Percentiles rank a stretch among this genome's conserved stretches.
phyloP scores from a whole-genome alignment of 2,888 invertebrate genomes.

The Cryptocephalus primarius region DNA sequence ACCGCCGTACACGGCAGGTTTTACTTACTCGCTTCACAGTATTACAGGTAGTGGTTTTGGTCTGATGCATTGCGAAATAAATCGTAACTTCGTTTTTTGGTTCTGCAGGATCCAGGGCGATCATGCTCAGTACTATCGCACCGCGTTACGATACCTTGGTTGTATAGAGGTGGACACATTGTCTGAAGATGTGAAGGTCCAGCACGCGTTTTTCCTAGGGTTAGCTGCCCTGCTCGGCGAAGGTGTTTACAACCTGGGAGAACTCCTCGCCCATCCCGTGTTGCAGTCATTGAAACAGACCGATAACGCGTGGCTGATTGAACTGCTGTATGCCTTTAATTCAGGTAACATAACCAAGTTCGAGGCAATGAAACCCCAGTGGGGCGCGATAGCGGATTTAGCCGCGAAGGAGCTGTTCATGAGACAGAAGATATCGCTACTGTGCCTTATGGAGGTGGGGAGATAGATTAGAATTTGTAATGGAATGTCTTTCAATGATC shows the following conservation, averaged over 20 bases:
- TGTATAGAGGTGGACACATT: slow-evolving; percentile 56
- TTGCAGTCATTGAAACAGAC: slow-evolving; percentile 74
- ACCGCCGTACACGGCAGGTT: slow-evolving; percentile 90
- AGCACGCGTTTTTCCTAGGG: slow-evolving; percentile 83
- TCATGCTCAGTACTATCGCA: slow-evolving; percentile 90
- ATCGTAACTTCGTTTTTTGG: too few species aligned
- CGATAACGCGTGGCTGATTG: slow-evolving; percentile 76
- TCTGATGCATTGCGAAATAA: not conserved
- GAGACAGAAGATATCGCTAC: slow-evolving; percentile 84
- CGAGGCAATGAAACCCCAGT: slow-evolving; percentile 58
- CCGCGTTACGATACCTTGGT: slow-evolving; percentile 72
- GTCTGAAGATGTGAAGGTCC: slow-evolving; percentile 52
- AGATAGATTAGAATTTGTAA: not conserved
- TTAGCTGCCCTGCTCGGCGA: slow-evolving; percentile 91
- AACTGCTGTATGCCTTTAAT: slow-evolving; percentile 79
- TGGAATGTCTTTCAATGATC: slow-evolving; percentile 1
- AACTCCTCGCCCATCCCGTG: slow-evolving; percentile 90
- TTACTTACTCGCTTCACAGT: slow-evolving; percentile 85
- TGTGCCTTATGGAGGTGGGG: slow-evolving; percentile 87
- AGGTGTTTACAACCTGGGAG: slow-evolving; percentile 94
- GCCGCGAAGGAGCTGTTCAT: slow-evolving; percentile 69
- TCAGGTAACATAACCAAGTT: slow-evolving; percentile 70
- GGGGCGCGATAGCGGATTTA: slow-evolving; percentile 75
- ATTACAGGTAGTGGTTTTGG: slow-evolving; percentile 52
- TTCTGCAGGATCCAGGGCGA: slow-evolving; percentile 59